Base-by-base conservation (phyloP, 2,113 vertebrate genomes). In the Rhynchopsitta pachyrhyncha region DNA sequence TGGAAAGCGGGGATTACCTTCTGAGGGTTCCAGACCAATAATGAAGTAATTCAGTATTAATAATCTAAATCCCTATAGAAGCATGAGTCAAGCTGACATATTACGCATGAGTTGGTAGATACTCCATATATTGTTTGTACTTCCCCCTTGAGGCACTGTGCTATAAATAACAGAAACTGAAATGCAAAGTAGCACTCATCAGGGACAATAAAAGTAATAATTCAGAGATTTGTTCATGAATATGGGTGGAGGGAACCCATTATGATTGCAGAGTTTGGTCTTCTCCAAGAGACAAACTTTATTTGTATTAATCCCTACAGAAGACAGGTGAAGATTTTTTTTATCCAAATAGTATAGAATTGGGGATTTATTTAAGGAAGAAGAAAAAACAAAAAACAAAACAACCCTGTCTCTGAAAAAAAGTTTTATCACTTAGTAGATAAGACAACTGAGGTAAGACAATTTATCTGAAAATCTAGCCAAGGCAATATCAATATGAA, bases 161-260 rank as follows among this genome's bases (percentile, higher is more conserved):
- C 79, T 88, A 88, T 95, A 95, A 96, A 96, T 93, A 97, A 87
- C 80, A 88, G 76, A 57, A 93, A 66, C 47, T 46, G 75, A 69
- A 93, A 91, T 82, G 75, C 64, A 86, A 92, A 95, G 37, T 15
- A 94, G 71, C 41, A 25, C 28, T 91, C 78, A 86, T 83, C 41
- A 37, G 62, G 52, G 71, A 79, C 46, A 84, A 92, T 84, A 92
- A 86, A 93, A 94, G 52, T 88, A 92, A 59, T 78, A 84, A 91
- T 86, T 71, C 47, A 63, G 81, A 89, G 63, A 67, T 37, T 89
- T 50, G 47, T 85, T 93, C 59, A 76, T 85, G 73, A 91, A 64
- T 76, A 82, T 0, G 0, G 19, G 74, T 76, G 50, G 47, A 82
- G 47, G 50, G 35, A 39, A 73, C 35, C 23, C 2, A 0, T 69